Percentiles rank a stretch among this genome's conserved stretches.
phyloP scores from a whole-genome alignment of 2,113 vertebrate genomes.

The Muntiacus reevesi region DNA sequence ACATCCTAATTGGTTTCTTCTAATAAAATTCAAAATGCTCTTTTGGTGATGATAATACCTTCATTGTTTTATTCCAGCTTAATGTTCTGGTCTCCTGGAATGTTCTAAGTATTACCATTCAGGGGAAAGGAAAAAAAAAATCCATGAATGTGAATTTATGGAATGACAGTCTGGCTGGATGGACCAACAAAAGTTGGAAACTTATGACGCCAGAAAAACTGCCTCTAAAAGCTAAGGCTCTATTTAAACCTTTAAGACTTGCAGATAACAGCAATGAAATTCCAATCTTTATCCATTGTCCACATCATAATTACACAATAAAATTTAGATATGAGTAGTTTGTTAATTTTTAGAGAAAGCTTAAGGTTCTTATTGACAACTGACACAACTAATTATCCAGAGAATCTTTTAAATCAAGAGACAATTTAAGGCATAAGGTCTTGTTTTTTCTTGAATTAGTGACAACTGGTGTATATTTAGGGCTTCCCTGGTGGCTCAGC shows the following conservation, averaged over 20 bases:
- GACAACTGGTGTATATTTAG: background rate
- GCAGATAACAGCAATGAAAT: background rate
- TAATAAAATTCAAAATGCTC: conserved; percentile 73
- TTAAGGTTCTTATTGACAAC: background rate
- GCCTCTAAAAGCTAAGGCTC: background rate
- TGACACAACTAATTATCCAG: conserved; percentile 7
- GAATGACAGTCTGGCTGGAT: background rate
- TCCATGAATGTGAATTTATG: conserved; percentile 43
- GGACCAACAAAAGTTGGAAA: conserved; percentile 28
- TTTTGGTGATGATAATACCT: conserved; percentile 71
- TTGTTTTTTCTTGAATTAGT: background rate
- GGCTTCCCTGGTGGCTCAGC: background rate
- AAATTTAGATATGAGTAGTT: background rate
- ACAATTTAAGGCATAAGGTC: background rate
- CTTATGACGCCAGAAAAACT: background rate
- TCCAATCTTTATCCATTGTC: background rate
- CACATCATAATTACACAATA: background rate
- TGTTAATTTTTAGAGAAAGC: background rate
- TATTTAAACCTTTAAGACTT: background rate
- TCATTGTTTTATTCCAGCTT: conserved; percentile 68
- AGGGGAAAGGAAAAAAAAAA: background rate
- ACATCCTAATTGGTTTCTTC: conserved; percentile 79
- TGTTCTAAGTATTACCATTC: conserved; percentile 39
- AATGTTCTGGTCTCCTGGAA: conserved; percentile 67
- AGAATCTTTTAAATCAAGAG: background rate